Evolutionary conservation across 2,797 vertebrate species (phyloP).

Genomic region (Rhynchonycteris naso): DNA sequence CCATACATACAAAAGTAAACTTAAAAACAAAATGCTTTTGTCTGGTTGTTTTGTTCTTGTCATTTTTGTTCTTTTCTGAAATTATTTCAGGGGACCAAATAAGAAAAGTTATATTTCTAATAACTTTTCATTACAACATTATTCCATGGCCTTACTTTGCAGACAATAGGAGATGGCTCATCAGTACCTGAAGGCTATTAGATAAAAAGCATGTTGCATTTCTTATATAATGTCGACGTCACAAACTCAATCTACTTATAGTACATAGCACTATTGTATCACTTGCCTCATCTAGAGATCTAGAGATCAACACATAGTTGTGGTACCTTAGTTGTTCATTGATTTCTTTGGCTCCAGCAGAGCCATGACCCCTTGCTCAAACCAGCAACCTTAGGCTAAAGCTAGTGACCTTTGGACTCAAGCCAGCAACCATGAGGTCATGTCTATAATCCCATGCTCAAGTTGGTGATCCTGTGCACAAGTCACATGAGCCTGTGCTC

Average conservation of each 20-base stretch:
- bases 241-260: not conserved
- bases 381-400: too few species aligned
- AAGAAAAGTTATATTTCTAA: not conserved
- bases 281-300: not conserved
- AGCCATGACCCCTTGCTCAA: too few species aligned
- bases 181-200: not conserved
- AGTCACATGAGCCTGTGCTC: too few species aligned
- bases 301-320: too few species aligned
- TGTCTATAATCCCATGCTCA: too few species aligned
- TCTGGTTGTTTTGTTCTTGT: not conserved
- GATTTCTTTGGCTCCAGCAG: too few species aligned
- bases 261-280: not conserved
- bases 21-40: not conserved
- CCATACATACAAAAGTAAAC: not conserved
- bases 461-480: too few species aligned
- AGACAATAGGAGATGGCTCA: conserved; percentile 16
- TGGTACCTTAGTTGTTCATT: too few species aligned
- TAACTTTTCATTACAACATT: conserved; percentile 36
- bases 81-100: not conserved
- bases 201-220: not conserved
- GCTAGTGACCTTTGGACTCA: too few species aligned
- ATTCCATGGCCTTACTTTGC: not conserved
- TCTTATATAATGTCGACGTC: not conserved
- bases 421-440: too few species aligned
- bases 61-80: not conserved